These are phyloP conservation scores for Seriola aureovittata DNA, from an alignment of 2,113 vertebrate genomes.

Conservation along the genomic window DNA sequence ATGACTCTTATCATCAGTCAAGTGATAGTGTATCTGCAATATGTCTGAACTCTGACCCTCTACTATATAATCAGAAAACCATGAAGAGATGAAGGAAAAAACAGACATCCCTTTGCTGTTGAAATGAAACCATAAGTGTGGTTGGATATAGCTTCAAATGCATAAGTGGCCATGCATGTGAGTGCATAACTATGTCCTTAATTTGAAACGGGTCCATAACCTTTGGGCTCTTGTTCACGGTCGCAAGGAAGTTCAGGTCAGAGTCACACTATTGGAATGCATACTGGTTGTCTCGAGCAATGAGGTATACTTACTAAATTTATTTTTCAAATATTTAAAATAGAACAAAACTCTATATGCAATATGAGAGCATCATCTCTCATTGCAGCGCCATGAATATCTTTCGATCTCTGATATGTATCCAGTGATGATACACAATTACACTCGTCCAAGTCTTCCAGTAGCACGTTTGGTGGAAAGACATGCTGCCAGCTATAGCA, in stretches of 20 bases:
- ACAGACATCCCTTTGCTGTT: slow-evolving; percentile 6
- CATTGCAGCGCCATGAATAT: slow-evolving; percentile 59
- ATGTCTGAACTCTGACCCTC: slow-evolving; percentile 38
- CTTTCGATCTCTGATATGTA: slow-evolving; percentile 54
- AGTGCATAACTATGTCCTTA: slow-evolving; percentile 52
- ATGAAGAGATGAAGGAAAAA: background rate
- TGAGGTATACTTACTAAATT: slow-evolving; percentile 70
- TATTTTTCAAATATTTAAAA: slow-evolving; percentile 71
- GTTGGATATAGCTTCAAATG: slow-evolving; percentile 15
- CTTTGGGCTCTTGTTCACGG: slow-evolving; percentile 73
- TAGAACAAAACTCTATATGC: slow-evolving; percentile 62
- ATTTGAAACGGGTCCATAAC: slow-evolving; percentile 63
- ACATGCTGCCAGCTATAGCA: background rate
- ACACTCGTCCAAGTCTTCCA: slow-evolving; percentile 15
- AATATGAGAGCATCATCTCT: slow-evolving; percentile 70
- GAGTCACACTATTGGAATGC: slow-evolving; percentile 69
- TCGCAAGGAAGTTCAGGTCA: slow-evolving; percentile 48
- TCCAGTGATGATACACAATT: slow-evolving; percentile 51
- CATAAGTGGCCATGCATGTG: slow-evolving; percentile 27
- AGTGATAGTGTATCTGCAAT: slow-evolving; percentile 14
- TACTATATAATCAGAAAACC: slow-evolving; percentile 8
- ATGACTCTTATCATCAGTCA: slow-evolving; percentile 2
- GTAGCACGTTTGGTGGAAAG: slow-evolving; percentile 40
- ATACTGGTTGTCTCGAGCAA: slow-evolving; percentile 51
- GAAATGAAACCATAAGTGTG: slow-evolving; percentile 20